These are phyloP conservation scores for Chamaetylas fuelleborni DNA, from an alignment of 2,113 vertebrate genomes.

Conservation along the genomic window DNA sequence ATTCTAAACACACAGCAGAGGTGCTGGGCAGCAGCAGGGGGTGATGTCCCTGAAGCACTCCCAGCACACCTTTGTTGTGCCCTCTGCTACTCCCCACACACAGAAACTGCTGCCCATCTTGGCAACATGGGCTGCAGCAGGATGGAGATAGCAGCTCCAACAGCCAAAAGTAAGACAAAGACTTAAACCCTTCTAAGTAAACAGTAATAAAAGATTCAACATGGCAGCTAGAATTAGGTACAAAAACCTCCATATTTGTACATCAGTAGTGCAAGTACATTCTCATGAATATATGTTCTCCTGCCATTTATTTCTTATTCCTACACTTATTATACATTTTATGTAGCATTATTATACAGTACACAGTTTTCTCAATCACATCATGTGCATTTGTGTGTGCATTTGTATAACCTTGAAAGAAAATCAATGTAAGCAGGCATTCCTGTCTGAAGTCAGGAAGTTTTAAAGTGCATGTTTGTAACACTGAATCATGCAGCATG, in stretches of 20 bases:
- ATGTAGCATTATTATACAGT: not conserved
- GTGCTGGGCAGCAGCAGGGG: not conserved
- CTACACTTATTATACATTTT: not conserved
- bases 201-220: not conserved
- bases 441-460: not conserved
- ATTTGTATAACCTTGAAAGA: not conserved
- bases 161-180: not conserved
- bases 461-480: not conserved
- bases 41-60: not conserved
- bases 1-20: rapidly evolving
- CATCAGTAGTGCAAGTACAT: not conserved
- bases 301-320: not conserved
- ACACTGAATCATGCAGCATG: not conserved
- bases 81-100: not conserved
- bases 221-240: not conserved
- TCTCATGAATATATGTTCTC: not conserved
- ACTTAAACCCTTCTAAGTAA: not conserved
- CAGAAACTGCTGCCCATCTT: not conserved
- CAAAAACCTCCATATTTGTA: not conserved
- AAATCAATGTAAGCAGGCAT: not conserved
- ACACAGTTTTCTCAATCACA: not conserved
- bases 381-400: not conserved
- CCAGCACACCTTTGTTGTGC: not conserved
- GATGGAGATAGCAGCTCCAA: not conserved
- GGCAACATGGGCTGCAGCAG: not conserved